These are phyloP conservation scores for Dascillus cervinus DNA, from an alignment of 2,888 invertebrate genomes.

Conservation along the genomic window DNA sequence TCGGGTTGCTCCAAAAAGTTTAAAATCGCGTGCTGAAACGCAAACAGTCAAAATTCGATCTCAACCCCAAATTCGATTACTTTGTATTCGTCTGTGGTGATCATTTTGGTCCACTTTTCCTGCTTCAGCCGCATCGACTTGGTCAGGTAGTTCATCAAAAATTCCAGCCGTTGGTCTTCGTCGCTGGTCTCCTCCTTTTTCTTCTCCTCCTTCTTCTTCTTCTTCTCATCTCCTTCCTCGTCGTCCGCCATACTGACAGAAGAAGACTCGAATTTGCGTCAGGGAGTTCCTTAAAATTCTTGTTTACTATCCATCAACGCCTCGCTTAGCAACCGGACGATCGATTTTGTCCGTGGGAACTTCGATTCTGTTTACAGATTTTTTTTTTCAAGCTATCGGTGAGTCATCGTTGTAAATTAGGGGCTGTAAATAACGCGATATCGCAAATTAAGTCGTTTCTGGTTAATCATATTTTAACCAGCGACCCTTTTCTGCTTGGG, in stretches of 20 bases:
- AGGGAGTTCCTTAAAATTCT: slow-evolving; percentile 18
- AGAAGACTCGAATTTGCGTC: too few relatives aligned
- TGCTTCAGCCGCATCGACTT: slow-evolving; percentile 71
- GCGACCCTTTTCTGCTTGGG: too few relatives aligned
- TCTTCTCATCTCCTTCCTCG: too few relatives aligned
- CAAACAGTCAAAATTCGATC: background rate
- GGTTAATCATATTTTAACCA: too few relatives aligned
- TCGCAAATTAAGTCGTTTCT: too few relatives aligned
- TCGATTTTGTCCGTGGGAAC: too few relatives aligned
- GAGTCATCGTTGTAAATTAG: too few relatives aligned
- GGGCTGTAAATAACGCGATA: too few relatives aligned
- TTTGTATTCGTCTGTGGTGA: slow-evolving; percentile 60
- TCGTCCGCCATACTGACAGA: slow-evolving; percentile 8
- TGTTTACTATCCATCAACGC: slow-evolving; percentile 27
- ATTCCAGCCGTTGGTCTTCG: slow-evolving; percentile 68
- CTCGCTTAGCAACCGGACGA: slow-evolving; percentile 26
- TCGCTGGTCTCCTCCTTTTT: slow-evolving; percentile 41
- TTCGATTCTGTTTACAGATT: too few relatives aligned
- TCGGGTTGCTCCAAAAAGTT: slow-evolving; percentile 47
- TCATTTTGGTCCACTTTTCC: slow-evolving; percentile 85
- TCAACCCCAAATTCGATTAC: slow-evolving; percentile 25
- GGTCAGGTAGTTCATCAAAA: slow-evolving; percentile 65
- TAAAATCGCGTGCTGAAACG: slow-evolving; percentile 45
- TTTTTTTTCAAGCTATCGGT: too few relatives aligned
- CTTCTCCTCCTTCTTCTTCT: slow-evolving; percentile 26